A percentile compares a stretch with the other conserved stretches of the same genome.
Conservation (phyloP, 2,797 vertebrate species). For the Arctocebus calabarensis region DNA sequence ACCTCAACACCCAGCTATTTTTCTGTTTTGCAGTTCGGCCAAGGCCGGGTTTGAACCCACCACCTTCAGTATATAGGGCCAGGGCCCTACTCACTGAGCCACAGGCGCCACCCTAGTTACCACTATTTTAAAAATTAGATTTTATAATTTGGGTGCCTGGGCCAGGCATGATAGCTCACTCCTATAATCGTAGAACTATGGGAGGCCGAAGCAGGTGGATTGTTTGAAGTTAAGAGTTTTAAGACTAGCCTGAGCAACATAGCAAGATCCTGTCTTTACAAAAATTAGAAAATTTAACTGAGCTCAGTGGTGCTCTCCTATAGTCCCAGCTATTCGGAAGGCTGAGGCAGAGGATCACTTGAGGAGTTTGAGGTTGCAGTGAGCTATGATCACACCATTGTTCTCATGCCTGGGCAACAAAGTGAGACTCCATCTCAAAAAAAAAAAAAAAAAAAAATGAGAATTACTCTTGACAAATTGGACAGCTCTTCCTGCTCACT, state of each 20-base stretch:
- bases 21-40: no score
- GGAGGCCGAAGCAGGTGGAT: neutral
- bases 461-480: neutral
- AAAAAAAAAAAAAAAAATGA: neutral
- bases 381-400: neutral
- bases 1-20: no score
- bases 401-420: neutral
- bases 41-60: no score
- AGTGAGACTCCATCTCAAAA: neutral
- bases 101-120: neutral
- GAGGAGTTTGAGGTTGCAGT: neutral
- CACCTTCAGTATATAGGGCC: no score
- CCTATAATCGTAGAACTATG: neutral
- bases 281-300: neutral
- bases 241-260: neutral
- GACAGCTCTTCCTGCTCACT: neutral
- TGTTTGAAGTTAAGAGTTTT: neutral
- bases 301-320: neutral
- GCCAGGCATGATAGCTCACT: neutral
- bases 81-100: no score
- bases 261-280: neutral
- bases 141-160: neutral
- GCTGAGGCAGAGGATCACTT: neutral
- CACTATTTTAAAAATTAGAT: conserved; percentile 37
- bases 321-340: neutral